Evolutionary conservation across 2,113 vertebrate genomes (phyloP), one percentile per base, ranked within the genome.

Genomic region (Hypomesus transpacificus): DNA sequence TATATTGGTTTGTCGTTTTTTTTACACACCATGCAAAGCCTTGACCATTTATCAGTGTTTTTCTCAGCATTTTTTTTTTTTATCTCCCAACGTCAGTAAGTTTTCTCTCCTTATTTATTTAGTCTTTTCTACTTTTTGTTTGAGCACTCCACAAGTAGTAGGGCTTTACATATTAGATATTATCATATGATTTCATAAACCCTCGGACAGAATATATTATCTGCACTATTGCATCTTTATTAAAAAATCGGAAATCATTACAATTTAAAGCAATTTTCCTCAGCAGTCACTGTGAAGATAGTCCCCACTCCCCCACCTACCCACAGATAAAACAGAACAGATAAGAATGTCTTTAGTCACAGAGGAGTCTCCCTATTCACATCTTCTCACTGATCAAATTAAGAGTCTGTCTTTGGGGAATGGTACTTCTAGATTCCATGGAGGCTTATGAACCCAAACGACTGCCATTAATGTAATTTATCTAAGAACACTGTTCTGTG

Each of bases 341-440:
- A 46, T 46, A 9, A 46, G 7, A 13, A 13, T 11, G 39, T 46
- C 39, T 46, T 86, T 89, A 85, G 84, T 79, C 9, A 63, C 70
- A 84, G 82, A 87, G 85, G 84, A 83, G 84, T 78, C 84, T 80
- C 18, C n/a, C 65, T 76, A 79, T 82, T 82, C 83, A 81, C 75
- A 83, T 82, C 80, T 75, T 65, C 73, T 56, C 74, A 14, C 79
- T 87, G 84, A 87, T 89, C 80, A 87, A 89, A 86, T 87, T 81
- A 85, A 28, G 74, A 61, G n/a, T 75, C 71, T 57, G 77, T 68
- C 66, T 77, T 13, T 59, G 18, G 0, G 62, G 78, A 77, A 13
- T 11, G 39, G 9, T 46, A 46, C 39, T 34, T 34, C 5, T 46
- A 46, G 39, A 46, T 13, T 46, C 39, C 39, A 46, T 46, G 39